Evolutionary conservation across 1,140 invertebrate species (phyloP).

Genomic region (Eupristina koningsbergeri): DNA sequence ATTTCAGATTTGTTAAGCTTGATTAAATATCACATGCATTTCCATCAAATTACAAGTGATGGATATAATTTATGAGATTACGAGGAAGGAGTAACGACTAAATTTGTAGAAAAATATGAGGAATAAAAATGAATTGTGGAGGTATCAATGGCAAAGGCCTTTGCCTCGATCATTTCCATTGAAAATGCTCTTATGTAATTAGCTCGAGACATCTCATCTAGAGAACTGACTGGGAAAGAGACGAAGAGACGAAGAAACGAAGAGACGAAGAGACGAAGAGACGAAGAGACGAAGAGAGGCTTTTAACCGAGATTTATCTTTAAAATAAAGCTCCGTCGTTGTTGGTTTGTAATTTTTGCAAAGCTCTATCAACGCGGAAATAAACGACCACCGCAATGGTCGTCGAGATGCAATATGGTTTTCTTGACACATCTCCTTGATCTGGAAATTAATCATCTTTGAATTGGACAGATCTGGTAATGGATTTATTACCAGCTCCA

Average conservation of each 20-base stretch:
- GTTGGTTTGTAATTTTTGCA: background rate
- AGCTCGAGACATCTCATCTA: too few relatives aligned
- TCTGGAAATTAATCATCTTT: constrained; percentile 22
- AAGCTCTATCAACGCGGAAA: background rate
- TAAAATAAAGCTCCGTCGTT: background rate
- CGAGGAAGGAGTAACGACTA: background rate
- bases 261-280: too few relatives aligned
- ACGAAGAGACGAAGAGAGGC: too few relatives aligned
- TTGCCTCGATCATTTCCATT: too few relatives aligned
- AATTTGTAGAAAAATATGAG: background rate
- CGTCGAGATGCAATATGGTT: background rate
- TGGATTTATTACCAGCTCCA: constrained; percentile 14
- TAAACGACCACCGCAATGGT: background rate
- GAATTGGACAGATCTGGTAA: constrained; percentile 29
- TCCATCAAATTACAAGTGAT: background rate
- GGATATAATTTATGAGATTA: background rate
- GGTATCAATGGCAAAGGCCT: too few relatives aligned
- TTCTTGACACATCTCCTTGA: background rate
- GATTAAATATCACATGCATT: too few relatives aligned
- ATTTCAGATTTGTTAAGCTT: background rate
- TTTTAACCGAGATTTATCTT: background rate
- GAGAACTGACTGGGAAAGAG: too few relatives aligned
- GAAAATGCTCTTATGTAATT: too few relatives aligned
- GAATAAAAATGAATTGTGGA: too few relatives aligned
- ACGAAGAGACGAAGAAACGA: too few relatives aligned